Evolutionary conservation across 2,113 vertebrate species (phyloP), one percentile per base, ranked within the genome.

Genomic region (Pedionomus torquatus): DNA sequence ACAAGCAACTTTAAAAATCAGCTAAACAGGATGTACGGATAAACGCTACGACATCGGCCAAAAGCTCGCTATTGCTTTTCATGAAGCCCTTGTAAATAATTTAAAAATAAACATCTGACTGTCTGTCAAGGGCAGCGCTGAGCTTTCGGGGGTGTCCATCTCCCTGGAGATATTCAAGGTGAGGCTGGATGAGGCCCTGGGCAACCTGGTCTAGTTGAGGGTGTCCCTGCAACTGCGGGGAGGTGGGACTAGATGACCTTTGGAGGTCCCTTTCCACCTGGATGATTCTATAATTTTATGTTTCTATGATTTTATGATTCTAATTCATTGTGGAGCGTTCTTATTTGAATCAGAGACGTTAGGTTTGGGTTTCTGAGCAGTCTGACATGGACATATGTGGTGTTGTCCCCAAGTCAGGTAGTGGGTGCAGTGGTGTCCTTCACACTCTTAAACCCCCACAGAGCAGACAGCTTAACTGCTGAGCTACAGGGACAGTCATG

Each of bases 1-100:
- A 75, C 8, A 55, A 86, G 25, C 37, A 8, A 16, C 61, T 65
- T 23, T 12, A 30, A 82, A 68, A 39, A 18, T 37, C 46, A 86
- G 48, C 89, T 69, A 78, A 93, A 83, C 90, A 90, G 92, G 90
- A 89, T 74, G 79, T 61, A 25, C 70, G 49, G 84, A 91, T 77
- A 94, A 95, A 91, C 51, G 54, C 26, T 10, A 20, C 26, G 30
- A 23, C 71, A 58, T 16, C 0, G 0, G 79, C 85, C 92, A 61
- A 63, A 55, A 39, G 35, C 52, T 83, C 49, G 13, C 60, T 61
- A 25, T 20, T 86, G 72, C 72, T 94, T 81, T 90, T 78, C 72
- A 57, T 9, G 16, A 75, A 68, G 48, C 37, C 60, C 55, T 25
- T 23, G 43, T 18, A 90, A 92, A 90, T 86, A 48, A 81, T 44